Base-by-base conservation (phyloP, 1,140 invertebrate species). In the Diabrotica virgifera region DNA sequence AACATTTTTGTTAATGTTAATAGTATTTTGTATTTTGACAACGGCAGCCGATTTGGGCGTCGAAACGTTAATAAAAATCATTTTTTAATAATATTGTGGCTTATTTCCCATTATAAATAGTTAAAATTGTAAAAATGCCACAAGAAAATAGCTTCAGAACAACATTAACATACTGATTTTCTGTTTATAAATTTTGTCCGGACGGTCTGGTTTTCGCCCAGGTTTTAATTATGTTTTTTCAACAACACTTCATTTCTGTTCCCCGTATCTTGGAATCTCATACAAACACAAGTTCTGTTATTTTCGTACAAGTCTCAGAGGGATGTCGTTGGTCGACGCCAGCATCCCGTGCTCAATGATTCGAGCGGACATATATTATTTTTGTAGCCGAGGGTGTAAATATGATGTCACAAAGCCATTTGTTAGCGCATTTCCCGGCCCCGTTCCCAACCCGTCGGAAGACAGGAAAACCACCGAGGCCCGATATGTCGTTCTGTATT, bases 401-500 rank as follows among this genome's bases (percentile, higher is more conserved):
- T 78, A 78, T 78, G 76, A 78, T 77, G 77, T 78, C 77, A 76
- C 77, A 78, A 75, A 76, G 75, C 77, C 75, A 78, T 78, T 78
- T 78, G 77, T 78, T 78, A 77, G 76, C 74, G 67, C 74, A 71
- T 72, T 76, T 77, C 74, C 75, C 71, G 74, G 59, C 40, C 65
- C 59, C 65, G 74, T 73, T 72, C 74, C 71, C 72, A 62, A 24
- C 65, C 59, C 65, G 74, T 73, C 70, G 72, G 74, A 71, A 70
- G 70, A 66, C 75, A 76, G 74, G 76, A 77, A 77, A 76, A 76
- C 76, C 74, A 69, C 72, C 52, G 36, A 62, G 74, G 64, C 74
- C 75, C 76, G 74, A 76, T 76, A 73, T 76, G 76, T 76, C 76
- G 74, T 75, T 73, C 72, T 74, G 67, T 76, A 77, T 77, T 77